Evolutionary conservation across 2,888 invertebrate genomes (phyloP), one percentile per base, ranked within the genome.

Genomic region (Isoperla grammatica): DNA sequence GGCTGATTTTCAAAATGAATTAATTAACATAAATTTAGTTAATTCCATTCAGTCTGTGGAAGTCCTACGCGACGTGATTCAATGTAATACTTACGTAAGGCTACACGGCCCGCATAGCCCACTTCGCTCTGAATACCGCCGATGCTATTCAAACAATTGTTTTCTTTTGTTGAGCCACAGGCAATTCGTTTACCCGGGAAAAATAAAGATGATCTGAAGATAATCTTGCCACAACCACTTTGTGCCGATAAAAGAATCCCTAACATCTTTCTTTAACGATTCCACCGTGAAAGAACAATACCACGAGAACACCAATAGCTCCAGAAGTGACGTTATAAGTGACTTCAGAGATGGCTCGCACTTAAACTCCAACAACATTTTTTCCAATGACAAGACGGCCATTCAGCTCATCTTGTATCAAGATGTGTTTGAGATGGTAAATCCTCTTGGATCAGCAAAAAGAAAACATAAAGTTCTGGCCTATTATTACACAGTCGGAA

Each of bases 391-490:
- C 53, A 29, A n/a, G 29, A 22, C 5, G 13, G 23, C 53, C 11
- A 20, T 53, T 23, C 53, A 53, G 29, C 17, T 53, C 13, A 65
- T 63, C 1, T 40, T 64, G 35, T 67, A 63, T 49, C 40, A 40
- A 12, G 40, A 40, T 40, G 40, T 12, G 17, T 66, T 67, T 59
- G 65, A 66, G 45, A 42, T 66, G 1, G 66, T 64, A 0, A 66
- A 66, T 50, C 65, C 66, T 5, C 13, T 63, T 1, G 63, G 61
- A 15, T 45, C 61, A 11, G 66, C 65, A 11, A 61, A 63, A 59
- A 35, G 35, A 0, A 65, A 62, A 46, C 56, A 66, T 48, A 67
- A 66, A 57, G 54, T 67, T 22, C 23, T 65, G 2, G 66, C 56
- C 8, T 57, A 65, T 0, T 66, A 67, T 54, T 20, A 61, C 0